These are phyloP conservation scores for Orchesella cincta DNA, from an alignment of 1,140 invertebrate species.

Conservation along the genomic window DNA sequence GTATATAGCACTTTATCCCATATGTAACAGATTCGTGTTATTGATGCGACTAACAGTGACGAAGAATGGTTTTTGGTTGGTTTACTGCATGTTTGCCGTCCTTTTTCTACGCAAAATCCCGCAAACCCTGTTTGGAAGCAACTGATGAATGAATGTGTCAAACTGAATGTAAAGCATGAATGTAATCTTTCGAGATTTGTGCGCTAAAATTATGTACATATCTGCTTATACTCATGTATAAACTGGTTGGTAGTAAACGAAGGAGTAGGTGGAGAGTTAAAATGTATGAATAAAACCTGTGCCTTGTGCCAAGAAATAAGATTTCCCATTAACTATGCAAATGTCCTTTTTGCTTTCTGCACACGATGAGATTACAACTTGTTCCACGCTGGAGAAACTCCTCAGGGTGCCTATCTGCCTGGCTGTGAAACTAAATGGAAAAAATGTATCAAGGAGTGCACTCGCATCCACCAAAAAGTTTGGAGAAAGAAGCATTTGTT, in stretches of 20 bases:
- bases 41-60: too few species aligned
- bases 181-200: conserved; percentile 12
- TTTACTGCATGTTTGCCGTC: too few species aligned
- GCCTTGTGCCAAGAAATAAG: conserved; percentile 19
- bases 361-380: neutral
- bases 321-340: conserved; percentile 21
- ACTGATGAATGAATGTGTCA: conserved; percentile 16
- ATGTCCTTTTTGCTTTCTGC: conserved; percentile 10
- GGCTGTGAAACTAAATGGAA: neutral
- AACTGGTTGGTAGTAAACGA: neutral
- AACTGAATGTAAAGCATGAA: conserved; percentile 14
- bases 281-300: conserved; percentile 21
- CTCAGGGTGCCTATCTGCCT: neutral
- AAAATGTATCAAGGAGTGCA: neutral
- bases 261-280: neutral
- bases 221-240: neutral
- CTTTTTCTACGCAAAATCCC: neutral
- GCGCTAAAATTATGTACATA: neutral
- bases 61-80: too few species aligned
- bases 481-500: conserved; percentile 12
- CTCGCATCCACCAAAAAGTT: neutral
- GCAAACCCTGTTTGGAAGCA: neutral
- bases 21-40: too few species aligned
- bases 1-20: too few species aligned
- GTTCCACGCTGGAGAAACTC: conserved; percentile 7